Percentiles rank a stretch among this genome's conserved stretches.
Conservation (phyloP, 2,888 invertebrate genomes). For the Agrochola macilenta region DNA sequence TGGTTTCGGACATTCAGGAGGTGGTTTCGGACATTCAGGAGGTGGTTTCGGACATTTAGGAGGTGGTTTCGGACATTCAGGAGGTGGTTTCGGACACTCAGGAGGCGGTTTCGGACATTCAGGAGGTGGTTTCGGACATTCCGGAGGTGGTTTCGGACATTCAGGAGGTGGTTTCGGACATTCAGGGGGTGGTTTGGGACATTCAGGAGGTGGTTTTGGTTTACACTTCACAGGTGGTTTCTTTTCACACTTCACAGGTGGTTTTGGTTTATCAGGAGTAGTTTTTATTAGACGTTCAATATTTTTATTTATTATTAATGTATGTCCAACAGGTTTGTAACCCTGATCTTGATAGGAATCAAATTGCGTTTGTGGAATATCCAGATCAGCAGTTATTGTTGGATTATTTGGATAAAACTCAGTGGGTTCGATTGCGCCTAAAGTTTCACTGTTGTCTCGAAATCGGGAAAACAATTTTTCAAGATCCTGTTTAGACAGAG, state of each 20-base stretch:
- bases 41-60: neutral
- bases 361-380: neutral
- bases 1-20: neutral
- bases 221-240: neutral
- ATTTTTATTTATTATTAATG: neutral
- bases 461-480: slow-evolving; percentile 28
- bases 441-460: neutral
- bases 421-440: neutral
- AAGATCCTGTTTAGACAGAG: slow-evolving; percentile 2
- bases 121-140: neutral
- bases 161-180: neutral
- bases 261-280: slow-evolving; percentile 1
- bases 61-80: neutral
- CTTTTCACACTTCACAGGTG: neutral
- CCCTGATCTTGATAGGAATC: slow-evolving; percentile 11
- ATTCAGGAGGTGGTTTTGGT: neutral
- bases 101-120: neutral
- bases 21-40: neutral
- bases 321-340: neutral
- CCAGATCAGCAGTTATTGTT: neutral
- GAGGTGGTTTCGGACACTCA: neutral
- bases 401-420: slow-evolving; percentile 11
- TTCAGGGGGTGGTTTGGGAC: neutral
- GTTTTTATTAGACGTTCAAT: neutral
- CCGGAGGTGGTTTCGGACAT: neutral